These are phyloP conservation scores for Dolomedes plantarius DNA, from an alignment of 2,888 invertebrate species.

Conservation along the genomic window DNA sequence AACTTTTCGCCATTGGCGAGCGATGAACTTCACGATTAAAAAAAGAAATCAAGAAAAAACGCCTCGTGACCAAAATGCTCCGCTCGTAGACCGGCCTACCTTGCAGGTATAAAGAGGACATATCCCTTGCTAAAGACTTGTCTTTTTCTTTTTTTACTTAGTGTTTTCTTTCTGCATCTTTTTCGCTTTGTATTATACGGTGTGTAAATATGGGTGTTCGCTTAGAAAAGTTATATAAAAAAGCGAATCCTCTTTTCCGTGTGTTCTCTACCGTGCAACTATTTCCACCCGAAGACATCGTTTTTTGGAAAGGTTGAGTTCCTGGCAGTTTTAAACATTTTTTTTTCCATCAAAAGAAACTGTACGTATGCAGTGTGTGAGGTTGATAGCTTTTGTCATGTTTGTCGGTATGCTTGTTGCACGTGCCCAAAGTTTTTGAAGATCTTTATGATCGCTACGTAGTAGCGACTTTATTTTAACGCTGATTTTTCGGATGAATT, in stretches of 20 bases:
- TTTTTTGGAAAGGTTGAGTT: too few relatives aligned
- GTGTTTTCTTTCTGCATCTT: conserved; percentile 2
- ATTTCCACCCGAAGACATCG: too few relatives aligned
- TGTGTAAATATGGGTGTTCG: conserved; percentile 11
- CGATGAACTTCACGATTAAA: conserved; percentile 61
- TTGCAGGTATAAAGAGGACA: conserved; percentile 6
- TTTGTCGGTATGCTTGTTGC: too few relatives aligned
- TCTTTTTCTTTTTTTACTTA: background rate
- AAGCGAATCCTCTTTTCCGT: background rate
- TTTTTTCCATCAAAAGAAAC: too few relatives aligned
- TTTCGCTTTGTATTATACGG: conserved; percentile 4
- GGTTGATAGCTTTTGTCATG: too few relatives aligned
- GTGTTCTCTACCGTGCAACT: background rate
- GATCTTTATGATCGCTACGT: too few relatives aligned
- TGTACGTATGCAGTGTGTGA: too few relatives aligned
- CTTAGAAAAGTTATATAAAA: background rate
- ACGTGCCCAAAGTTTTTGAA: too few relatives aligned
- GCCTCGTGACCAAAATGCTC: conserved; percentile 60
- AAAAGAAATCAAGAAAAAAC: background rate
- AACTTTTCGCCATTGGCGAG: conserved; percentile 37
- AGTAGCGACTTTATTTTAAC: too few relatives aligned
- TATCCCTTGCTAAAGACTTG: background rate
- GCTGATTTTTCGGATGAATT: too few relatives aligned
- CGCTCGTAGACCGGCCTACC: conserved; percentile 30
- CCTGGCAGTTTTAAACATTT: too few relatives aligned